Conservation (phyloP, 2,797 vertebrate species). For the Falco biarmicus region DNA sequence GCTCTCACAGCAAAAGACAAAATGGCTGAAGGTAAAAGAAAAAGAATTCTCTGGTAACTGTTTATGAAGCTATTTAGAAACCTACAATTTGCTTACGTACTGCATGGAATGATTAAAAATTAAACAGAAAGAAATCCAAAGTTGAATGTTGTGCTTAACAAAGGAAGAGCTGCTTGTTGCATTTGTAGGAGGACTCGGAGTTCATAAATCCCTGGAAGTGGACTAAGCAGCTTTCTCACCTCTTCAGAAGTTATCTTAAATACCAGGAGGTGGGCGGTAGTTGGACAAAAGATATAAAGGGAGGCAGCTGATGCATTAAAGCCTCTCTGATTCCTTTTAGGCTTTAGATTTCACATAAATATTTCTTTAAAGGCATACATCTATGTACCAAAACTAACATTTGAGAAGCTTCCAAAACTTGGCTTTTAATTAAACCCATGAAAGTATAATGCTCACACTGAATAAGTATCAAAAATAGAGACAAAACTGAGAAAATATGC, state of each 20-base stretch:
- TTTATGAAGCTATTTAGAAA: not conserved
- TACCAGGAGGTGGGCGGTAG: not conserved
- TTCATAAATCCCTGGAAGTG: not conserved
- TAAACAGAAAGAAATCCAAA: not conserved
- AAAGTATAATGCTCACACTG: conserved; percentile 72
- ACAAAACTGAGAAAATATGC: conserved; percentile 79
- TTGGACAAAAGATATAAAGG: not conserved
- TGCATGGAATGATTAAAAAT: not conserved
- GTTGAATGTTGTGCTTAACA: not conserved
- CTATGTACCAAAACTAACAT: conserved; percentile 47
- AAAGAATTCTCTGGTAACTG: not conserved
- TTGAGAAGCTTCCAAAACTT: conserved; percentile 69
- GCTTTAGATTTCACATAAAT: conserved; percentile 35
- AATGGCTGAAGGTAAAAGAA: not conserved
- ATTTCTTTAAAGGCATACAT: conserved; percentile 48
- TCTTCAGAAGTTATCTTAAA: not conserved
- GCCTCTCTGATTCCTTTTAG: not conserved
- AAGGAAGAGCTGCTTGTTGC: not conserved
- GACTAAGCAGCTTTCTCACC: not conserved
- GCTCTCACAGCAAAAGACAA: not conserved
- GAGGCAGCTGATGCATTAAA: not conserved
- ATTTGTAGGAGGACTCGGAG: not conserved
- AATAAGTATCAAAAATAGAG: conserved; percentile 77
- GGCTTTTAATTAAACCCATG: conserved; percentile 72
- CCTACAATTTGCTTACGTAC: not conserved